Evolutionary conservation across 2,888 invertebrate species (phyloP).

Genomic region (Sericinus montela): DNA sequence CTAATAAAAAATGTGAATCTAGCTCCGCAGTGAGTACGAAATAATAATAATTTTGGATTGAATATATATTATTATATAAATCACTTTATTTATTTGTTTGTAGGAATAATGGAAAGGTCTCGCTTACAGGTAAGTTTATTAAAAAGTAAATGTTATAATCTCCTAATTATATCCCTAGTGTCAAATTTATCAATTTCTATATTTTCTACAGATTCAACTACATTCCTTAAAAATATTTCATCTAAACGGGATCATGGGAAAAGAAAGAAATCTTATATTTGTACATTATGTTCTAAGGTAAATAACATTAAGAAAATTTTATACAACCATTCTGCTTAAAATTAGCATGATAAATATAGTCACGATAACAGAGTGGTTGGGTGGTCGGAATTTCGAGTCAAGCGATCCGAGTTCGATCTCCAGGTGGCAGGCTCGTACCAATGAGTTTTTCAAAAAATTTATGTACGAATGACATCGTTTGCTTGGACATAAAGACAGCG

Average conservation of each 20-base stretch:
- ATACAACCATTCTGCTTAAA: no score
- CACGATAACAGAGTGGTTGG: no score
- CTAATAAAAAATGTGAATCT: background rate
- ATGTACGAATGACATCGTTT: no score
- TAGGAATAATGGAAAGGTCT: constrained; percentile 1
- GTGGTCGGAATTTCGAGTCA: no score
- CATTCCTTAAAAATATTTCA: background rate
- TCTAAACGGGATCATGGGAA: background rate
- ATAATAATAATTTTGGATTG: background rate
- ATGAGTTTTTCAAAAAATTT: no score
- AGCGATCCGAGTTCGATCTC: no score
- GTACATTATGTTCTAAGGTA: constrained; percentile 16
- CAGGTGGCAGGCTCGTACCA: no score
- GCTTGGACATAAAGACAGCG: no score
- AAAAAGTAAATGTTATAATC: background rate
- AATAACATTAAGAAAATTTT: background rate
- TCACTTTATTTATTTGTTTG: background rate
- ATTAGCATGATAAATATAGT: no score
- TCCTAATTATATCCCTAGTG: background rate
- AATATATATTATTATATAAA: background rate
- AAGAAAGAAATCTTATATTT: constrained; percentile 8
- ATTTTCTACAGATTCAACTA: background rate
- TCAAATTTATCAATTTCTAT: no score
- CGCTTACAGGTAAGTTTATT: background rate
- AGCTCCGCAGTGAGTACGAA: constrained; percentile 3